These are phyloP conservation scores for Lepidurus apus DNA, from an alignment of 1,140 invertebrate genomes.

Conservation along the genomic window DNA sequence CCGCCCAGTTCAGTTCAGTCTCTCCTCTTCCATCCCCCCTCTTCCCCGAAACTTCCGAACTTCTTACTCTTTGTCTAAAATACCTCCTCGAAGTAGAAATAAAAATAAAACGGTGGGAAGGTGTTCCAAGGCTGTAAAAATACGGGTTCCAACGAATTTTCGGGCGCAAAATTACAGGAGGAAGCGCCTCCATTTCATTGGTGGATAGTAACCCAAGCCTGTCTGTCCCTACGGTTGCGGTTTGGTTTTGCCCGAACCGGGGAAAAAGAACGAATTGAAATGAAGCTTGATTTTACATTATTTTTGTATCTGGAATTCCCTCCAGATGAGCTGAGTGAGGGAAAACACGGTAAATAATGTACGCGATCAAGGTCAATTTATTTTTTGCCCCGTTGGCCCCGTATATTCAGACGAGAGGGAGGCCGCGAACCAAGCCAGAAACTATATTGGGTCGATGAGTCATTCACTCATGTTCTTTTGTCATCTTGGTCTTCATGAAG, in stretches of 20 bases:
- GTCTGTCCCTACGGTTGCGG: no score
- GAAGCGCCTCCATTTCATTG: neutral
- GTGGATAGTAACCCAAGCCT: neutral
- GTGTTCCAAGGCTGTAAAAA: neutral
- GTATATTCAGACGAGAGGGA: neutral
- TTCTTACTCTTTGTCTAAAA: neutral
- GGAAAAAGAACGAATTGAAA: no score
- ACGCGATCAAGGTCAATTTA: no score
- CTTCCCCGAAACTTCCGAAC: neutral
- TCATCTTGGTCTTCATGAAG: conserved; percentile 6
- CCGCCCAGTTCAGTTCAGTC: conserved; percentile 18
- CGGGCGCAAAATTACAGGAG: neutral
- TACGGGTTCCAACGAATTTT: neutral
- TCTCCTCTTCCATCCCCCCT: conserved; percentile 1
- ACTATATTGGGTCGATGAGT: neutral
- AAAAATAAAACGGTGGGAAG: neutral
- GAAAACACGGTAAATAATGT: no score
- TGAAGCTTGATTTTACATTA: no score
- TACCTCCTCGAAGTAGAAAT: neutral
- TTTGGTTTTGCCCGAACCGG: no score
- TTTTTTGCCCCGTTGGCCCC: neutral
- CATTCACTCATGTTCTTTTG: neutral
- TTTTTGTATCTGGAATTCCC: no score
- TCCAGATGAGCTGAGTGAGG: no score
- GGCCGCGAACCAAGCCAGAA: neutral